A percentile compares a stretch with the other conserved stretches of the same genome.
Evolutionary conservation across 2,888 invertebrate genomes (phyloP).

Genomic region (Aporophyla nigra): DNA sequence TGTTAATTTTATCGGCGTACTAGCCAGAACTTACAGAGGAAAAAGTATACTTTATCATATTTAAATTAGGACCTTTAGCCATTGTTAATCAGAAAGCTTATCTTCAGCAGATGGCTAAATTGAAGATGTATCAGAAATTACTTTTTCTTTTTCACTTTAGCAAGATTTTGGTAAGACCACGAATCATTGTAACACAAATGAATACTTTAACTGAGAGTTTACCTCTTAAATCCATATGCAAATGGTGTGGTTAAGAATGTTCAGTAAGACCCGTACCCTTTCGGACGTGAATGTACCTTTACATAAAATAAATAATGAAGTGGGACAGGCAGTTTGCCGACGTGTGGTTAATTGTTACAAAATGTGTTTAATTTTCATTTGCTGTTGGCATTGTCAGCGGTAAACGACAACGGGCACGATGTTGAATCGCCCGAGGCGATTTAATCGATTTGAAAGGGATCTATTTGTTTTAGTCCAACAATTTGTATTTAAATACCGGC

Average conservation of each 20-base stretch:
- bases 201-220: slow-evolving; percentile 17
- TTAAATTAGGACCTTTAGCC: not conserved
- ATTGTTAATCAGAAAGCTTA: not conserved
- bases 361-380: slow-evolving; percentile 70
- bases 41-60: not conserved
- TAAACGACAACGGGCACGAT: slow-evolving; percentile 58
- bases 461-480: slow-evolving; percentile 51
- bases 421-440: slow-evolving; percentile 54
- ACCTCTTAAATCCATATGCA: slow-evolving; percentile 9
- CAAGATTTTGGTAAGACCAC: not conserved
- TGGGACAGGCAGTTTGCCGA: slow-evolving; percentile 58
- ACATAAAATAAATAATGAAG: slow-evolving; percentile 64
- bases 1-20: not conserved
- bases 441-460: slow-evolving; percentile 60
- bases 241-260: slow-evolving; percentile 28
- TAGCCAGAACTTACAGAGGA: not conserved
- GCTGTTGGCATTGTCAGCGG: slow-evolving; percentile 63
- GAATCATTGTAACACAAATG: not conserved
- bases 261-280: slow-evolving; percentile 26
- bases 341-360: slow-evolving; percentile 69
- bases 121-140: not conserved
- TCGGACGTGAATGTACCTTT: slow-evolving; percentile 36
- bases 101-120: not conserved
- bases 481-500: slow-evolving; percentile 38
- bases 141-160: not conserved